Evolutionary conservation across 2,888 invertebrate genomes (phyloP), one percentile per base, ranked within the genome.

Genomic region (Drosophila acutilabella): DNA sequence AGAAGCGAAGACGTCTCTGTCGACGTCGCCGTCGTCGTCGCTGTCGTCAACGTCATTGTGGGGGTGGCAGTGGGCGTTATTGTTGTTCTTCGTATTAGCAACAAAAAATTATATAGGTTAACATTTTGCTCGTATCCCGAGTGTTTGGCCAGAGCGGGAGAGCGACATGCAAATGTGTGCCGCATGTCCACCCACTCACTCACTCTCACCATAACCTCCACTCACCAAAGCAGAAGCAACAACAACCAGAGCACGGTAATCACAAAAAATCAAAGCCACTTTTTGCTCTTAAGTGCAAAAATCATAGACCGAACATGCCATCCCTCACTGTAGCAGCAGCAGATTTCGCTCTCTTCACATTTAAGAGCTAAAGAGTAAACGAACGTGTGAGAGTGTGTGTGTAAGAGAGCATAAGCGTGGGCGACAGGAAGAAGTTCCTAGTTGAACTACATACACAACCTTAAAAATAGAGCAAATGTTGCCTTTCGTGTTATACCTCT

Each of bases 231-330:
- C n/a, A 20, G 26, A 33, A 30, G 14, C 18, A 45, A 38, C 66
- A 64, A 38, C n/a, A 47, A 40, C 64, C 66, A 67, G 61, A 71
- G 64, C 64, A 71, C 47, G 62, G 67, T 50, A 57, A 71, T 64
- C 70, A 47, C 44, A 61, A 64, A 58, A 78, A 85, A 83, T 86
- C 87, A 81, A 78, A 83, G 77, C 81, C 70, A 86, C 79, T 74
- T 78, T 80, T 66, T 74, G 79, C 86, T 83, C 83, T 86, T 83
- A 83, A 82, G 80, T 78, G 83, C 86, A 76, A 76, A 83, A 85
- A 76, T 76, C 86, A 73, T 66, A 64, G 64, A 62, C 45, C 62
- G 70, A 65, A 71, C 53, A 47, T 40, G 60, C 40, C 72, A 76
- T 74, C 78, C 80, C 83, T 76, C 66, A 50, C 6, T 36, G 45